Conservation (phyloP, 2,113 vertebrate genomes). For the Thomomys bottae region DNA sequence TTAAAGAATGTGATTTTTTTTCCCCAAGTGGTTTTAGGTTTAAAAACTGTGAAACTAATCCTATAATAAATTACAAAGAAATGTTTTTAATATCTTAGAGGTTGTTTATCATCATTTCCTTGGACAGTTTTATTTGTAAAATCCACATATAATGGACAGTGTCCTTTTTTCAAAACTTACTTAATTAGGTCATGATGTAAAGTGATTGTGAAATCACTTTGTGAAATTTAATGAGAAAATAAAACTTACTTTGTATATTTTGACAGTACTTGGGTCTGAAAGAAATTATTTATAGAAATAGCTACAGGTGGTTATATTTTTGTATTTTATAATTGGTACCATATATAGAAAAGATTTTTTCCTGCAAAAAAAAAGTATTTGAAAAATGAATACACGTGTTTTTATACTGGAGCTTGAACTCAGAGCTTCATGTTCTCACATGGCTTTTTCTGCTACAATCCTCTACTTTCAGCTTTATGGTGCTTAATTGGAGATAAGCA, state of each 20-base stretch:
- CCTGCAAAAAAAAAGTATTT: too few species aligned
- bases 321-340: neutral
- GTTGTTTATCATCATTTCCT: constrained; percentile 91
- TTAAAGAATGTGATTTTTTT: constrained; percentile 61
- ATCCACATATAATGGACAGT: constrained; percentile 81
- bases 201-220: constrained; percentile 35
- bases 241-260: neutral
- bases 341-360: neutral
- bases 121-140: constrained; percentile 87
- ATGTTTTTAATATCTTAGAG: constrained; percentile 72
- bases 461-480: too few species aligned
- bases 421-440: too few species aligned
- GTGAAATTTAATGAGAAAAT: neutral
- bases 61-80: constrained; percentile 61
- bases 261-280: too few species aligned
- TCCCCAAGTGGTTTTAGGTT: constrained; percentile 57
- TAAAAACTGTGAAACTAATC: constrained; percentile 54
- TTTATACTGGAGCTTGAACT: neutral
- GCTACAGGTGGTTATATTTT: neutral
- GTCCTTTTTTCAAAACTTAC: constrained; percentile 87
- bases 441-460: too few species aligned
- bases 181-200: constrained; percentile 84
- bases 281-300: neutral
- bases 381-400: neutral
- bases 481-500: too few species aligned